Conservation (phyloP, 2,888 invertebrate genomes). For the Ophion ventricosus region DNA sequence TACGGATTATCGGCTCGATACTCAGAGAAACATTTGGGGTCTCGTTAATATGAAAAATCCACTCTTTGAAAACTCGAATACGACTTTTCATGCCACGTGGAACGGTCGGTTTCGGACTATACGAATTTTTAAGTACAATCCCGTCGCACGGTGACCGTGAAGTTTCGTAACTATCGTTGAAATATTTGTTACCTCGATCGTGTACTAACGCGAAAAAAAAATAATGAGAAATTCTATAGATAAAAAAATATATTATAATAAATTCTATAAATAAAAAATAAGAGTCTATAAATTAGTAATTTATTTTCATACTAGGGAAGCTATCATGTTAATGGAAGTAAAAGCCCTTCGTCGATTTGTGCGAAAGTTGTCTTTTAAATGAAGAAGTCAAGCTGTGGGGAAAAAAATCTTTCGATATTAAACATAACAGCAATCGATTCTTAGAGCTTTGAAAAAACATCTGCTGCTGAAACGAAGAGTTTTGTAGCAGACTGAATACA, state of each 20-base stretch:
- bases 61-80: slow-evolving; percentile 20
- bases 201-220: background rate
- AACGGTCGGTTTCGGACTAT: slow-evolving; percentile 60
- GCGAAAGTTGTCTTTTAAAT: too few species aligned
- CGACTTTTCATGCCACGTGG: slow-evolving; percentile 42
- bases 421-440: too few species aligned
- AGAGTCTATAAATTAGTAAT: too few species aligned
- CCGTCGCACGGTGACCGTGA: slow-evolving; percentile 25
- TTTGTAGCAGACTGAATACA: too few species aligned
- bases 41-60: slow-evolving; percentile 70
- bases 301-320: too few species aligned
- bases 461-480: too few species aligned
- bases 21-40: slow-evolving; percentile 73
- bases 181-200: background rate
- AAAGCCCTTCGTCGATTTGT: too few species aligned
- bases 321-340: too few species aligned
- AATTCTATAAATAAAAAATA: background rate
- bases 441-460: too few species aligned
- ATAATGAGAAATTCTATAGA: background rate
- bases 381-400: too few species aligned
- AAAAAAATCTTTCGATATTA: too few species aligned
- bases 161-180: background rate
- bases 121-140: slow-evolving; percentile 62
- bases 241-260: background rate
- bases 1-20: slow-evolving; percentile 73